phyloP scores from a whole-genome alignment of 2,888 invertebrate species.

The Podabrus alpinus region DNA sequence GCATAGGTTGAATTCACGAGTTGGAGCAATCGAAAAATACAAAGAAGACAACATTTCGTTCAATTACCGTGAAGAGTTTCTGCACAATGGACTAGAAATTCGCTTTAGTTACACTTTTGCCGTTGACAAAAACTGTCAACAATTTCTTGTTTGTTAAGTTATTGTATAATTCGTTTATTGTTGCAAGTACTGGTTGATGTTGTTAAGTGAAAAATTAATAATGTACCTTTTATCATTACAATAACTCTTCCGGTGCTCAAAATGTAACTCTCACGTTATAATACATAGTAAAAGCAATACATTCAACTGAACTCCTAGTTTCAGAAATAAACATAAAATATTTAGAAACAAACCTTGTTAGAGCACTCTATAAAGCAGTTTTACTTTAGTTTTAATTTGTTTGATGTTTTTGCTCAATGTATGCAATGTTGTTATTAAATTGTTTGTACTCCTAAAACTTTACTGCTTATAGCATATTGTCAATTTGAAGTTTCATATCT shows the following conservation, averaged over 20 bases:
- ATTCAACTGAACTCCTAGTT: not conserved
- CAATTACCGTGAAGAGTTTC: conserved; percentile 45
- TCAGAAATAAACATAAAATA: not conserved
- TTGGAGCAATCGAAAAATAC: conserved; percentile 47
- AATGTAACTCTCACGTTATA: not conserved
- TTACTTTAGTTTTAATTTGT: not conserved
- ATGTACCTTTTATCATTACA: not conserved
- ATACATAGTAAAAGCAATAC: not conserved
- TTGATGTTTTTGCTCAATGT: not conserved
- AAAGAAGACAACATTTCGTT: conserved; percentile 49
- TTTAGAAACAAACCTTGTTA: not conserved
- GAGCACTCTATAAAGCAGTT: not conserved
- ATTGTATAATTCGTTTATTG: conserved; percentile 18
- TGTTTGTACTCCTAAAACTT: not conserved
- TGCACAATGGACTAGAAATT: conserved; percentile 35
- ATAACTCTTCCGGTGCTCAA: not conserved
- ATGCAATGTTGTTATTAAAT: not conserved
- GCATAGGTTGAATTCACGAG: conserved; percentile 46
- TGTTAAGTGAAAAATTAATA: not conserved
- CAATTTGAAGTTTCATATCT: not conserved
- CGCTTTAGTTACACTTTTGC: conserved; percentile 22
- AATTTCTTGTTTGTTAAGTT: conserved; percentile 19
- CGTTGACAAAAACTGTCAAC: conserved; percentile 24
- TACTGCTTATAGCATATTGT: not conserved
- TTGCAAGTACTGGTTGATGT: not conserved